Conservation (phyloP, 1,140 invertebrate species). For the Dufourea novaeangliae region DNA sequence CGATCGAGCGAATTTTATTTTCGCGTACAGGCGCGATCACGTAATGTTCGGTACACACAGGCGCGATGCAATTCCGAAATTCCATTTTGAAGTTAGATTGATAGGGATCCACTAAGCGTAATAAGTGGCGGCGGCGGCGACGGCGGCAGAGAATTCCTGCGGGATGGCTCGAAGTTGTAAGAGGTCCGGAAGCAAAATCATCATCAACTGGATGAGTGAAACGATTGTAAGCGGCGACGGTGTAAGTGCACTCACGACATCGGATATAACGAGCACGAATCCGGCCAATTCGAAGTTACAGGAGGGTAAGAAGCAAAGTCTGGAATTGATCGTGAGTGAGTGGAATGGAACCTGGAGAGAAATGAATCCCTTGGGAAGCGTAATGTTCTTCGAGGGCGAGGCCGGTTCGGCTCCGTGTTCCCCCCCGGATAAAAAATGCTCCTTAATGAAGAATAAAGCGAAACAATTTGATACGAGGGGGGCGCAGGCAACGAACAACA, state of each 20-base stretch:
- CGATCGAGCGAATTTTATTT: slow-evolving; percentile 9
- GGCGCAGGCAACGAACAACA: no score
- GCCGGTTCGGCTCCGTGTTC: neutral
- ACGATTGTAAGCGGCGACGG: slow-evolving; percentile 43
- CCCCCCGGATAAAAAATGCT: slow-evolving; percentile 3
- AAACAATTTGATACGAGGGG: slow-evolving; percentile 26
- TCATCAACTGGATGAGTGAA: slow-evolving; percentile 49
- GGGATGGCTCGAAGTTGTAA: slow-evolving; percentile 64
- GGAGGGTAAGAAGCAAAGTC: slow-evolving; percentile 39
- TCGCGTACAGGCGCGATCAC: neutral
- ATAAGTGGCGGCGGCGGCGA: slow-evolving; percentile 38
- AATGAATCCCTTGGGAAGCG: slow-evolving; percentile 40
- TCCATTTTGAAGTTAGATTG: slow-evolving; percentile 53
- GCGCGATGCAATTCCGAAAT: slow-evolving; percentile 18
- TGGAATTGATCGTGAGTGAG: slow-evolving; percentile 58
- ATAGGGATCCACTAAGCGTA: slow-evolving; percentile 42
- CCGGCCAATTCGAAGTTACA: slow-evolving; percentile 64
- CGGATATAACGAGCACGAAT: slow-evolving; percentile 47
- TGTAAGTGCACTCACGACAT: slow-evolving; percentile 53
- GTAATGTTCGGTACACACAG: slow-evolving; percentile 8
- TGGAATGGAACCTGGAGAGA: slow-evolving; percentile 36
- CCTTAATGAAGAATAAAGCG: slow-evolving; percentile 40
- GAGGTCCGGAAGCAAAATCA: slow-evolving; percentile 46
- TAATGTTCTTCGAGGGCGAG: slow-evolving; percentile 41
- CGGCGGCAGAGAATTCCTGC: slow-evolving; percentile 38